Evolutionary conservation across 1,140 invertebrate genomes (phyloP), one percentile per base, ranked within the genome.

Genomic region (Galleria mellonella): DNA sequence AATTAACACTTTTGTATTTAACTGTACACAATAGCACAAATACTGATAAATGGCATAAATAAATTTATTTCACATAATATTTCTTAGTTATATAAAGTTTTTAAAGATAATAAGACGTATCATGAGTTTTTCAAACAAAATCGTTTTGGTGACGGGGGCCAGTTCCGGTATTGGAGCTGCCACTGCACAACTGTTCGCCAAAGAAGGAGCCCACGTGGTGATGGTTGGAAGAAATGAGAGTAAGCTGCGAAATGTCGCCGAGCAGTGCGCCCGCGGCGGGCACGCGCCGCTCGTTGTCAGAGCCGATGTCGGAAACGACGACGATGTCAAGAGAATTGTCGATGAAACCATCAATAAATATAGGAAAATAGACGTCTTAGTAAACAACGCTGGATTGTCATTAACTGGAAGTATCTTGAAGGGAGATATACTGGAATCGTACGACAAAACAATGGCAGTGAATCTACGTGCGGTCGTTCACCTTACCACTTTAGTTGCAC

Each of bases 91-190:
- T n/a, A n/a, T n/a, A n/a, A n/a, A n/a, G n/a, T n/a, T n/a, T n/a
- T n/a, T n/a, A n/a, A n/a, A n/a, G n/a, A n/a, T n/a, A n/a, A n/a
- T n/a, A n/a, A n/a, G n/a, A n/a, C n/a, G n/a, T n/a, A 39, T 23
- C 17, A 48, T 47, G 44, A 47, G 39, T 40, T 47, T 47, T 11
- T 27, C 28, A 31, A 87, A 83, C 9, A 91, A 92, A 86, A 89
- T 92, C 5, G 86, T 91, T 0, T 62, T 92, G 11, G 88, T 92
- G 40, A 92, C 91, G 1, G 94, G 94, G 39, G 94, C 94, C 0
- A 94, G 93, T 70, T 94, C 93, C 12, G 95, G 95, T 8, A 96
- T 96, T 54, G 94, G 94, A 32, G 90, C 90, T 27, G 91, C 90
- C 6, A 92, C 92, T 8, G 94, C 94, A 0, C 53, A 92, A 31